These are phyloP conservation scores for Trogon melanurus DNA, from an alignment of 2,113 vertebrate species.

Conservation along the genomic window DNA sequence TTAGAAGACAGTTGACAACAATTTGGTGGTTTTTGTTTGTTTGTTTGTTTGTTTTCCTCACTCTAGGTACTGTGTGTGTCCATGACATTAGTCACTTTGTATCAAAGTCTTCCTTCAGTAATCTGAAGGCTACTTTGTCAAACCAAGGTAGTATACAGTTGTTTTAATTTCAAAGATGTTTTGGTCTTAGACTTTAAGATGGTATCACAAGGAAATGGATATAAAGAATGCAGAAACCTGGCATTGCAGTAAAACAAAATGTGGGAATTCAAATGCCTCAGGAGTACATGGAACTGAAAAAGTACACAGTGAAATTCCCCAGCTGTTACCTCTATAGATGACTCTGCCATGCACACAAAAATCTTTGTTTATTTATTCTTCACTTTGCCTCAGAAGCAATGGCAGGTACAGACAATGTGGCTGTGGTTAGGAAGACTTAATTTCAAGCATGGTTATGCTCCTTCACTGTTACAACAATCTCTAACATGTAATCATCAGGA, in stretches of 20 bases:
- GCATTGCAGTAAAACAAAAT: background rate
- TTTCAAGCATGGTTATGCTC: background rate
- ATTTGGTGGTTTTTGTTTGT: background rate
- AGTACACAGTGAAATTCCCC: accelerated
- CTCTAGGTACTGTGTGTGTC: background rate
- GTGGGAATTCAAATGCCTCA: background rate
- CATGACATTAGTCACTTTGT: background rate
- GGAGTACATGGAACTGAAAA: background rate
- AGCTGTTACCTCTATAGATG: background rate
- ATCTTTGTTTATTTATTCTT: background rate
- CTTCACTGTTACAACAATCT: background rate
- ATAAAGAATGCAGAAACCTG: background rate
- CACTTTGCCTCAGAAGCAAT: background rate
- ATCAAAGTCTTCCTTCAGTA: background rate
- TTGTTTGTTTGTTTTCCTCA: background rate
- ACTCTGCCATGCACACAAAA: background rate
- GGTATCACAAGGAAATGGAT: background rate
- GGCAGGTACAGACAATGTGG: background rate
- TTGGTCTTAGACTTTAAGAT: background rate
- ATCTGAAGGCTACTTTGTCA: background rate
- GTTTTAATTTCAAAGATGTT: background rate
- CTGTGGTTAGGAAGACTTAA: background rate
- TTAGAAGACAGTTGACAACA: background rate
- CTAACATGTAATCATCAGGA: background rate
- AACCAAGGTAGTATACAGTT: background rate